Base-by-base conservation (phyloP, 2,888 invertebrate species). In the Erannis defoliaria region DNA sequence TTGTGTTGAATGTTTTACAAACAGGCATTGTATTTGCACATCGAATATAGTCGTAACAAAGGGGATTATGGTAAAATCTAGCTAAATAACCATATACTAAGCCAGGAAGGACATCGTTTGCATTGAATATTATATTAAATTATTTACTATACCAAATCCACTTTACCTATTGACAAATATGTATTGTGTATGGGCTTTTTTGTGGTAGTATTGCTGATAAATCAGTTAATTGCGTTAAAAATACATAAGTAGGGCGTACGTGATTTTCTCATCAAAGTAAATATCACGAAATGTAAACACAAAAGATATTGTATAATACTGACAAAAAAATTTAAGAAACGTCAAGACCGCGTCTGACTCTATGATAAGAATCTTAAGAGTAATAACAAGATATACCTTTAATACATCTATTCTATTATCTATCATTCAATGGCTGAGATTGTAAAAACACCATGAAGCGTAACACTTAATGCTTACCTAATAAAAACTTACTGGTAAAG, bases 401-500 rank as follows among this genome's bases (percentile, higher is more conserved):
- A 40, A 26, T 0, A 38, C 37, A 40, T 40, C n/a, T 40, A 18
- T 40, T 37, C 21, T 35, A n/a, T 49, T 21, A 35, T 21, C n/a
- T 14, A 10, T 10, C n/a, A n/a, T n/a, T n/a, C n/a, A n/a, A n/a
- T n/a, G n/a, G n/a, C 26, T 26, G 8, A 6, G 26, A 8, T 26
- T 26, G 16, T 6, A 26, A 26, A 75, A 81, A 76, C 71, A 71
- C 67, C 73, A 71, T 57, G 60, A 57, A 58, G 31, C 53, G 42
- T 53, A 61, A 37, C 14, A 50, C 46, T 69, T 80, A 76, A 78
- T 78, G 71, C 60, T 43, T 54, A 72, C 76, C 33, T 42, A 45
- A 26, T 71, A 64, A 64, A 67, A 66, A 70, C 70, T 72, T 66
- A 67, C 62, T 50, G 64, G 64, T 64, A 74, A 74, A 74, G 70